A percentile compares a stretch with the other conserved stretches of the same genome.
These are phyloP conservation scores for Esox niger DNA, from an alignment of 2,113 vertebrate genomes.

Conservation along the genomic window DNA sequence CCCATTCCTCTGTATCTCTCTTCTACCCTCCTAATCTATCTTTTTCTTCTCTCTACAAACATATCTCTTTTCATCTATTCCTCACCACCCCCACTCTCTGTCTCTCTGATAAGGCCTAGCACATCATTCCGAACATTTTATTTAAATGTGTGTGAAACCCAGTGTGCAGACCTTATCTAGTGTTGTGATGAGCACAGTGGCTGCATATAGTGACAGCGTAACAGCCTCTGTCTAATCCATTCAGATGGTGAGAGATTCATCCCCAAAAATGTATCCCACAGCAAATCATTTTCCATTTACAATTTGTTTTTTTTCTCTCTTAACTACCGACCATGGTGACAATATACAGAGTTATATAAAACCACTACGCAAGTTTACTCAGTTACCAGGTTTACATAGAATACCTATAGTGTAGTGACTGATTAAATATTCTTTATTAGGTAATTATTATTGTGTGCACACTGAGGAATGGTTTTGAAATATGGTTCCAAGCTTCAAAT, in stretches of 20 bases:
- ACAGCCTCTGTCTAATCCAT: conserved; percentile 34
- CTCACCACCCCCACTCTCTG: background rate
- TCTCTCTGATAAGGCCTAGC: conserved; percentile 27
- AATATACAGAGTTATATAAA: background rate
- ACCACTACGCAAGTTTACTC: background rate
- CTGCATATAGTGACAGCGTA: conserved; percentile 43
- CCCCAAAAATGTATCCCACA: conserved; percentile 19
- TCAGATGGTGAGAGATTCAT: conserved; percentile 16
- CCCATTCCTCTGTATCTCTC: too few relatives aligned
- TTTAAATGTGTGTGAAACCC: conserved; percentile 41
- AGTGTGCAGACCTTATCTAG: conserved; percentile 49
- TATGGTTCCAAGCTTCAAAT: background rate
- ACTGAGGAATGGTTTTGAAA: background rate
- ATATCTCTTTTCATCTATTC: background rate
- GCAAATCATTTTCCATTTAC: conserved; percentile 8
- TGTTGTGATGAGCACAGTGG: conserved; percentile 42
- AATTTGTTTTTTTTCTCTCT: background rate
- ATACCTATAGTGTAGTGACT: background rate
- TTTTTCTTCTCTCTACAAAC: too few relatives aligned
- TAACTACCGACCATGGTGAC: background rate
- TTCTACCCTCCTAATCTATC: too few relatives aligned
- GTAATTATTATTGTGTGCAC: background rate
- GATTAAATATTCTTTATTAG: background rate
- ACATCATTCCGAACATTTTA: conserved; percentile 26
- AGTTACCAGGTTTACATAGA: background rate